Base-by-base conservation (phyloP, 1,140 invertebrate species). In the Lepidostoma basale region DNA sequence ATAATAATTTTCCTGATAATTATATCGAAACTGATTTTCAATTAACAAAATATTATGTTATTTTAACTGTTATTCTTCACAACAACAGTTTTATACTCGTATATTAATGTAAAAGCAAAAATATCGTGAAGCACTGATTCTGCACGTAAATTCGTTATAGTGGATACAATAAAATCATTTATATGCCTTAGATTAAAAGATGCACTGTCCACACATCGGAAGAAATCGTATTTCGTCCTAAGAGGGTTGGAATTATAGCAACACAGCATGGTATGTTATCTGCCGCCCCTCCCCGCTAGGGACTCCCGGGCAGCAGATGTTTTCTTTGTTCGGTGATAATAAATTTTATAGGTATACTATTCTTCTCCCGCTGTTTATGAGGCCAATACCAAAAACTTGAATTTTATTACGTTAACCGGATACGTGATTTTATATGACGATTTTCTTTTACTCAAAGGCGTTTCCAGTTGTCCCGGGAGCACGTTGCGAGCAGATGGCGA, bases 251-350 rank as follows among this genome's bases (percentile, higher is more conserved):
- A 25, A 33, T 59, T 59, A 59, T 59, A 6, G 56, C 49, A 30
- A 20, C 16, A 54, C 49, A 30, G 12, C 26, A 26, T 6, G 49
- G 49, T 54, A 54, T 54, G 49, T 54, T 30, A 33, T 54, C 49
- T 54, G 6, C 49, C 49, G 30, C 30, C 28, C 30, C 23, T 49
- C 49, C 26, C 49, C 49, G 4, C 49, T 12, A 54, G 26, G 30
- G 25, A 54, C 16, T 26, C 20, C 49, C 49, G 9, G 49, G 67
- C 63, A 66, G 54, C 70, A 72, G 70, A 72, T 72, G 70, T 67
- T 72, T 68, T 72, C 70, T 72, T 72, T 72, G 70, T 72, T 72
- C 63, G 67, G 70, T 62, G 60, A 69, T 72, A 72, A 72, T 72
- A 72, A 69, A 72, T 72, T 72, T 72, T 72, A 72, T 72, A 72